Percentiles rank a stretch among this genome's conserved stretches.
These are phyloP conservation scores for Schizotus pectinicornis DNA, from an alignment of 2,888 invertebrate species.

Conservation along the genomic window DNA sequence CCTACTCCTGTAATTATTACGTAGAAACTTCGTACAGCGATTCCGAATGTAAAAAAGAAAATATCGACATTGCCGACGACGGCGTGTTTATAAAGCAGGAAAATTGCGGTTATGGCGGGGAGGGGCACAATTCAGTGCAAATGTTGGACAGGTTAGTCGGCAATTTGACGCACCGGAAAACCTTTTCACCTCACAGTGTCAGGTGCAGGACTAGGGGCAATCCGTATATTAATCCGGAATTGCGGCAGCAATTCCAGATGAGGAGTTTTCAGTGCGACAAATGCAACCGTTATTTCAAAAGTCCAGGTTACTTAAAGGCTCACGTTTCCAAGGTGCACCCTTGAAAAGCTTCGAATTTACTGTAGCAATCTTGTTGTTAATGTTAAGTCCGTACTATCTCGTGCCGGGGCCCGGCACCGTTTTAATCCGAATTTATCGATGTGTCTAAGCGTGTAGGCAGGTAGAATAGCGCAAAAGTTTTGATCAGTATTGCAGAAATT, in stretches of 20 bases:
- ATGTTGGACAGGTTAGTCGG: conserved; percentile 45
- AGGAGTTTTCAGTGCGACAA: conserved; percentile 55
- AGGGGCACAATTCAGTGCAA: conserved; percentile 38
- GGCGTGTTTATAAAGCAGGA: conserved; percentile 21
- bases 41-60: conserved; percentile 33
- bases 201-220: conserved; percentile 53
- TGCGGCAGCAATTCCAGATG: conserved; percentile 54
- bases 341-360: conserved; percentile 1
- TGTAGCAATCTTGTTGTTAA: background rate
- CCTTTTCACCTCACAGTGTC: conserved; percentile 48
- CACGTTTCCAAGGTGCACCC: conserved; percentile 55
- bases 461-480: conserved; percentile 12
- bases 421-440: conserved; percentile 28
- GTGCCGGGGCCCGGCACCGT: conserved; percentile 8
- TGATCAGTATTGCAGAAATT: conserved; percentile 22
- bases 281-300: conserved; percentile 56
- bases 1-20: conserved; percentile 32
- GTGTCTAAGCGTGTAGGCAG: conserved; percentile 12
- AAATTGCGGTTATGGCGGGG: conserved; percentile 20
- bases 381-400: conserved; percentile 4
- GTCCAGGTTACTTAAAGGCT: conserved; percentile 56
- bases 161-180: conserved; percentile 37
- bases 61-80: conserved; percentile 21
- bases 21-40: conserved; percentile 34
- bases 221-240: conserved; percentile 55